Base-by-base conservation (phyloP, 2,113 vertebrate species). In the Silurus glanis region DNA sequence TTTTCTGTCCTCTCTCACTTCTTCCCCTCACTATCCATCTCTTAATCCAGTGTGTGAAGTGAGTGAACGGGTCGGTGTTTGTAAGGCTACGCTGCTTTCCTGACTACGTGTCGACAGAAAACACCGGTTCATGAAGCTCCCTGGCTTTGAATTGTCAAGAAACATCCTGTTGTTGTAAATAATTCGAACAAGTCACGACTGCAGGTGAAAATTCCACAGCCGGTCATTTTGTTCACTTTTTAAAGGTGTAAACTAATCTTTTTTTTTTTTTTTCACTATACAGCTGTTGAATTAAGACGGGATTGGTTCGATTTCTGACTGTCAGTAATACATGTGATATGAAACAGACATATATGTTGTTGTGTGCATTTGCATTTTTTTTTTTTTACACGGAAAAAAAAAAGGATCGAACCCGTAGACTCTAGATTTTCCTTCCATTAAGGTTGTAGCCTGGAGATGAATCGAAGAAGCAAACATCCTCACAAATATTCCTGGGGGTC, bases 11-110 rank as follows among this genome's bases (percentile, higher is more conserved):
- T 21, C 88, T 86, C 69, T 17, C 58, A 58, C 83, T 25, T 79
- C 56, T 47, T 51, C 53, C 66, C 83, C 59, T 80, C 61, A 28
- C 85, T 87, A 67, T 79, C 67, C 61, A 19, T 69, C 85, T 80
- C 69, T 87, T 85, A 87, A 83, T 86, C 85, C 78, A 16, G 55
- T 71, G 76, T 88, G 88, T 85, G 80, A 84, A 82, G 56, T n/a
- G 59, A 78, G 64, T 84, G 62, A 80, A 79, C 62, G 83, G 83
- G 86, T 87, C 76, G 74, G 19, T 82, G 87, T 85, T 75, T 85
- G 55, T 74, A 81, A 84, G 86, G 51, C 64, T 85, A 53, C 0
- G 62, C 78, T 82, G 69, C 37, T 37, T 79, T 67, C 64, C 61
- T 79, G 9, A 69, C 84, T 78, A 79, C 5, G 28, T 61, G 10